Conservation (phyloP, 2,888 invertebrate species). For the Sycophila texana region DNA sequence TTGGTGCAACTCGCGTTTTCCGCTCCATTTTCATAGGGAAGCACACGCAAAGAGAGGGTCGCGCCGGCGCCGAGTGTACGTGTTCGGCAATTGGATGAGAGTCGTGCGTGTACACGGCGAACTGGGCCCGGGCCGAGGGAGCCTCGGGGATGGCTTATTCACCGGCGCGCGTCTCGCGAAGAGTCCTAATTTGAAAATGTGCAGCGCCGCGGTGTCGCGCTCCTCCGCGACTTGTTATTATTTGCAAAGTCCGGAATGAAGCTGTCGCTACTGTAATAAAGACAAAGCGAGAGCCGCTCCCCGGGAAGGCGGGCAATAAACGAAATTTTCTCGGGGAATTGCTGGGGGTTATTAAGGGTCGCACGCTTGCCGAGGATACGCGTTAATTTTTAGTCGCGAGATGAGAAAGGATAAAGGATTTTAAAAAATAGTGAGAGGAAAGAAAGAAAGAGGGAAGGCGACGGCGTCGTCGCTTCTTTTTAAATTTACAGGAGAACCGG, state of each 20-base stretch:
- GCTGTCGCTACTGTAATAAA: slow-evolving; percentile 41
- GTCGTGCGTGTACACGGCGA: background rate
- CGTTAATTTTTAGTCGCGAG: slow-evolving; percentile 38
- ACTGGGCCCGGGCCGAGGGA: background rate
- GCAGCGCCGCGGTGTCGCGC: slow-evolving; percentile 23
- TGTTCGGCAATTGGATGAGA: background rate
- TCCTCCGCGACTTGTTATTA: slow-evolving; percentile 49
- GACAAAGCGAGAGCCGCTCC: slow-evolving; percentile 39
- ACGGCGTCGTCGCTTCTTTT: too few relatives aligned
- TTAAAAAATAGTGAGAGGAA: slow-evolving; percentile 1
- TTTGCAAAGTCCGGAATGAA: slow-evolving; percentile 36
- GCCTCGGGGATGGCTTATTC: slow-evolving; percentile 18
- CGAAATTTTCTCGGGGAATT: slow-evolving; percentile 51
- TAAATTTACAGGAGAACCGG: too few relatives aligned
- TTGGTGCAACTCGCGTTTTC: background rate
- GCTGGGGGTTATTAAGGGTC: slow-evolving; percentile 36
- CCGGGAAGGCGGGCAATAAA: slow-evolving; percentile 44
- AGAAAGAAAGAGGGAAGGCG: too few relatives aligned
- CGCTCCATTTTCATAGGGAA: background rate
- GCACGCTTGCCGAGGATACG: background rate
- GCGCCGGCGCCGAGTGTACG: background rate
- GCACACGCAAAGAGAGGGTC: background rate
- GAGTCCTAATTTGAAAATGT: slow-evolving; percentile 51
- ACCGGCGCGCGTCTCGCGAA: background rate
- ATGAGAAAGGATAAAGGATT: slow-evolving; percentile 43